These are phyloP conservation scores for Drosophila asahinai DNA, from an alignment of 1,140 invertebrate genomes.

Conservation along the genomic window DNA sequence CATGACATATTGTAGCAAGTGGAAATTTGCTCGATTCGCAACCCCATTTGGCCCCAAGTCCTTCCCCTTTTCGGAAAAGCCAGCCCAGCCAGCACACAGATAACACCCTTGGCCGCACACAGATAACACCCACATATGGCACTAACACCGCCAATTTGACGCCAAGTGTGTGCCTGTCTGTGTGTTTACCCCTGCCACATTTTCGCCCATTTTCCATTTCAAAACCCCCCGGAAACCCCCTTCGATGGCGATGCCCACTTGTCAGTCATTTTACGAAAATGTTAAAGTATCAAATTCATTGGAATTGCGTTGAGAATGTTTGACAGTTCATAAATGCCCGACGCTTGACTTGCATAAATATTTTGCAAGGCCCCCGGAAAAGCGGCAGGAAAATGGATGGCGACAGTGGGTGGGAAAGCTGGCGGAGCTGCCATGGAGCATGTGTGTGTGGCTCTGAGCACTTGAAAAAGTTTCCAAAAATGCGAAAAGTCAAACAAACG, in stretches of 20 bases:
- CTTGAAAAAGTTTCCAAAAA: constrained; percentile 81
- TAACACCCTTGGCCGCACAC: constrained; percentile 39
- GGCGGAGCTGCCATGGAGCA: constrained; percentile 4
- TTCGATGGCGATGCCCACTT: constrained; percentile 36
- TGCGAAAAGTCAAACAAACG: constrained; percentile 81
- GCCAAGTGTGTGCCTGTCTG: constrained; percentile 52
- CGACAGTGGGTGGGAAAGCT: background rate
- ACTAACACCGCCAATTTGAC: constrained; percentile 83
- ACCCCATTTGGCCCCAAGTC: constrained; percentile 32
- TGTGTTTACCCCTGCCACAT: constrained; percentile 18
- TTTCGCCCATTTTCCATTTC: constrained; percentile 9
- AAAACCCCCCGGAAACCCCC: background rate
- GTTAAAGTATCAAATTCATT: constrained; percentile 85
- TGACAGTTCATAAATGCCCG: constrained; percentile 84
- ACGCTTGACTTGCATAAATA: constrained; percentile 84
- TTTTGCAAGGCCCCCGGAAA: constrained; percentile 68
- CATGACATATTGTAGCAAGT: constrained; percentile 55
- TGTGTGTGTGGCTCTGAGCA: constrained; percentile 47
- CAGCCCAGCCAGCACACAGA: constrained; percentile 19
- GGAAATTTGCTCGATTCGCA: constrained; percentile 58
- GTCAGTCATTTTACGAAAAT: constrained; percentile 82
- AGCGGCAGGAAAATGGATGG: background rate
- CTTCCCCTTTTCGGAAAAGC: constrained; percentile 3
- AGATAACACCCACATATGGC: constrained; percentile 75
- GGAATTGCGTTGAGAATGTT: constrained; percentile 85